Conservation (phyloP, 2,113 vertebrate genomes). For the Saiga tatarica region DNA sequence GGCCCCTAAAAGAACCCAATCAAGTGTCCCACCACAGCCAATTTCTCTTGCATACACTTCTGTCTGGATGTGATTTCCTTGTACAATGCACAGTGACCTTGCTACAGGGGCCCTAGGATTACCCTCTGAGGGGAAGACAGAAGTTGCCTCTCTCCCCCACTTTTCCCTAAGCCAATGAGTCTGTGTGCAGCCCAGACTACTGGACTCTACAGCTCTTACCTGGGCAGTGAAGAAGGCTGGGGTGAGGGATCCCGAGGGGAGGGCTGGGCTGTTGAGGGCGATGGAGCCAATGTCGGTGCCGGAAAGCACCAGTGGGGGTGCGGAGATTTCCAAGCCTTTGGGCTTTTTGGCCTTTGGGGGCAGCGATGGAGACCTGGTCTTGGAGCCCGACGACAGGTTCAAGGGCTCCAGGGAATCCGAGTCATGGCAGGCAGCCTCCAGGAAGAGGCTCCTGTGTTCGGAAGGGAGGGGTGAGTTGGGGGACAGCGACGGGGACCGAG, state of each 20-base stretch:
- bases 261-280: conserved; percentile 94
- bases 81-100: neutral
- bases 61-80: too few relatives aligned
- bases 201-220: conserved; percentile 80
- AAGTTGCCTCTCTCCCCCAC: neutral
- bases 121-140: neutral
- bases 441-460: conserved; percentile 86
- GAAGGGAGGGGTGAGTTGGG: conserved; percentile 82
- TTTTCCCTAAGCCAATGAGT: too few relatives aligned
- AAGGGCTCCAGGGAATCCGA: conserved; percentile 92
- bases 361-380: conserved; percentile 89
- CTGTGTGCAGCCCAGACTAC: accelerated
- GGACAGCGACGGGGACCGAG: conserved; percentile 86
- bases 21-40: neutral
- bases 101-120: accelerated
- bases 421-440: conserved; percentile 84
- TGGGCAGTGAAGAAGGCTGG: conserved; percentile 96
- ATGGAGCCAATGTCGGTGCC: conserved; percentile 93
- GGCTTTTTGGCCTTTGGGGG: conserved; percentile 95
- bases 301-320: conserved; percentile 90
- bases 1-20: neutral
- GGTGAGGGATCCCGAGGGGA: conserved; percentile 95
- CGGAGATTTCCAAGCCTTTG: conserved; percentile 94
- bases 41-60: accelerated
- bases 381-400: conserved; percentile 94